Evolutionary conservation across 2,797 vertebrate species (phyloP).

Genomic region (Cynopterus sphinx): DNA sequence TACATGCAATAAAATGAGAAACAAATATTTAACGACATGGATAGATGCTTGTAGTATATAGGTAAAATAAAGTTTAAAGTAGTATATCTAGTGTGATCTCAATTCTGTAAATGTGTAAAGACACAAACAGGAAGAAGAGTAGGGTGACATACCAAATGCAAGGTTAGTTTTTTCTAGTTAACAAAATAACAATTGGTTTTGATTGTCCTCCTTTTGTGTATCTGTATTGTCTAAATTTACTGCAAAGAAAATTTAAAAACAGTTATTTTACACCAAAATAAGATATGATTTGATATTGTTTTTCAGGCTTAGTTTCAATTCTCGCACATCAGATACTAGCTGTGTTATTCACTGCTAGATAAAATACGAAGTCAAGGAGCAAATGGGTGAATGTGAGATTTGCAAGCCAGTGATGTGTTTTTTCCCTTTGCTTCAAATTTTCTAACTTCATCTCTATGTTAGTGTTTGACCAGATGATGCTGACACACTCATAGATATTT

Average conservation of each 20-base stretch:
- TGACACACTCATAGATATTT: neutral
- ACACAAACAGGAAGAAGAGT: neutral
- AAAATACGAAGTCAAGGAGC: neutral
- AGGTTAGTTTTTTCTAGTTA: neutral
- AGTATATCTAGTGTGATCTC: neutral
- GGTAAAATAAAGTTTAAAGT: neutral
- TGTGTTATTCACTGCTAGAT: neutral
- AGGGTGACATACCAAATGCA: neutral
- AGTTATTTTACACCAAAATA: neutral
- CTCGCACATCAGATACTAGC: neutral
- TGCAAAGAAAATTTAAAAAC: neutral
- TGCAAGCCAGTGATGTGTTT: neutral
- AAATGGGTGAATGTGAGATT: neutral
- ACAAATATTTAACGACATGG: neutral
- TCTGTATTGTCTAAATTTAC: neutral
- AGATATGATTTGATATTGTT: neutral
- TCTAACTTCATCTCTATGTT: neutral
- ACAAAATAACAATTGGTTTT: neutral
- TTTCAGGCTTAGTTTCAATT: neutral
- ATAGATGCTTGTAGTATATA: neutral
- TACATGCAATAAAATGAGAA: neutral
- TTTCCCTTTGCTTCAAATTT: neutral
- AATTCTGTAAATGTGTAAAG: neutral
- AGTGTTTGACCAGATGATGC: neutral
- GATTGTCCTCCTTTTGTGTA: neutral